Evolutionary conservation across 2,797 vertebrate genomes (phyloP), one percentile per base, ranked within the genome.

Genomic region (Labeo calbasu): DNA sequence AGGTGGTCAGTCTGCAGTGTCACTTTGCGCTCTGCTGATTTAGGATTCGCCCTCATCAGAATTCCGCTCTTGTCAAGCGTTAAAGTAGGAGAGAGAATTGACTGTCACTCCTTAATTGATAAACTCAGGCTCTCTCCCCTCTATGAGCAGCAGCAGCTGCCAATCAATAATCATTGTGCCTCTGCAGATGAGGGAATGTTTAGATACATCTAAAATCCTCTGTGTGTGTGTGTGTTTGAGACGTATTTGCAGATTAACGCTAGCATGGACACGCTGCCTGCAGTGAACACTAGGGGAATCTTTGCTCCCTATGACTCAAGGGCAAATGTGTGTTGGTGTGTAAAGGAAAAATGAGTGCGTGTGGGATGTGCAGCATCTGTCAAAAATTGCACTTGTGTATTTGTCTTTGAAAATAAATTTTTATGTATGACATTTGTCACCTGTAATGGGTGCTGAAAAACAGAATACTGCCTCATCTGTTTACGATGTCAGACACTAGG

Each of bases 91-190:
- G 89, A 94, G 93, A 90, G 92, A 95, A 96, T 96, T 96, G 95
- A 91, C 93, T 96, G 95, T 96, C 95, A 95, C 94, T 94, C 93
- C 92, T 93, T 96, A 96, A 97, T 96, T 96, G 96, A 96, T 96
- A 95, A 96, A 96, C 95, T 95, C 92, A 87, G 92, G 91, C 92
- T 91, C 89, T 90, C 87, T 89, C 75, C 73, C 48, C 73, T 71
- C 21, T 21, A 68, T 43, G 65, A 80, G 65, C 50, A 50, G 19
- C 32, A 70, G 68, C 68, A 36, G n/a, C 68, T 65, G 59, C 59
- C 77, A 94, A 95, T 96, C 95, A 94, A 96, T 96, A 96, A 93
- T 92, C 92, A 91, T 89, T 93, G 95, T 94, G 91, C 87, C 7
- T 84, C 88, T 88, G 91, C 87, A 88, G 89, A 94, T 92, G 92